These are phyloP conservation scores for Xenentodon cancila DNA, from an alignment of 2,797 vertebrate species.

Conservation along the genomic window DNA sequence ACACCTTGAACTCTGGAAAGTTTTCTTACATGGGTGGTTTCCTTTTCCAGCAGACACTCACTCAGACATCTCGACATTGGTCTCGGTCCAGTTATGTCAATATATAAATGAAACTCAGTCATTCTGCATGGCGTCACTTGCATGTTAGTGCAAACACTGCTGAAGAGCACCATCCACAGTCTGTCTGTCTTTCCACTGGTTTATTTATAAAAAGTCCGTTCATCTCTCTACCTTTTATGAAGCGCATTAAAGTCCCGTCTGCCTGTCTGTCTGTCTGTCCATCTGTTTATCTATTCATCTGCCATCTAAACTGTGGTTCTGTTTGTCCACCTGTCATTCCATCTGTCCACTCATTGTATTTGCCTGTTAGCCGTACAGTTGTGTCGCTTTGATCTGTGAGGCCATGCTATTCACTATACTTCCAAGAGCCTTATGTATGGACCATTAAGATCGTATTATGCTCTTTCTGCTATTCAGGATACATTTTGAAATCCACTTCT, in stretches of 20 bases:
- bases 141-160: neutral
- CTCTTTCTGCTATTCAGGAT: neutral
- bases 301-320: conserved; percentile 46
- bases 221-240: conserved; percentile 40
- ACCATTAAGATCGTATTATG: neutral
- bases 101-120: no score
- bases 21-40: no score
- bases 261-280: conserved; percentile 51
- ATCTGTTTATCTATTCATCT: conserved; percentile 57
- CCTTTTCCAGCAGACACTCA: no score
- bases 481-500: neutral
- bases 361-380: conserved; percentile 42
- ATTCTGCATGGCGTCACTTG: no score
- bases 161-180: neutral
- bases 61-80: no score
- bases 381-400: conserved; percentile 39
- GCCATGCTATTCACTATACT: conserved; percentile 7
- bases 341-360: conserved; percentile 54
- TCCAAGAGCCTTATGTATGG: neutral
- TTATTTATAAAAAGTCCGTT: conserved; percentile 35
- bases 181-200: conserved; percentile 5
- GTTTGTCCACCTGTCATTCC: conserved; percentile 62
- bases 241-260: conserved; percentile 41
- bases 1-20: no score
- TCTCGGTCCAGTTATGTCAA: no score